Percentiles rank a stretch among this genome's conserved stretches.
phyloP scores from a whole-genome alignment of 2,797 vertebrate species.

The Pipistrellus kuhlii region DNA sequence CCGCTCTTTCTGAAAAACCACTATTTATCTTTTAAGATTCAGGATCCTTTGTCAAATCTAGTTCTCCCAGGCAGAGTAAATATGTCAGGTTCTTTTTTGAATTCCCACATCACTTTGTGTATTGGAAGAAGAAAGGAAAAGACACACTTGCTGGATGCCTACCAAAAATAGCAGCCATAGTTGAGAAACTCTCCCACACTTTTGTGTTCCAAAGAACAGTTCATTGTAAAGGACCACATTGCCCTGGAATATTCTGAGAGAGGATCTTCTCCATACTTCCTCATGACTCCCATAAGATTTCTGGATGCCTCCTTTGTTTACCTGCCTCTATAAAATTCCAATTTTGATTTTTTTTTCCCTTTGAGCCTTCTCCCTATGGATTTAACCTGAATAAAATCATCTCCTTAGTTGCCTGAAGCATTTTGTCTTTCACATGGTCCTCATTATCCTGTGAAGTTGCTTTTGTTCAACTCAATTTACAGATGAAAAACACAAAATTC shows the following conservation, averaged over 20 bases:
- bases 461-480: conserved; percentile 33
- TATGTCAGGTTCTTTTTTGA: neutral
- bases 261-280: neutral
- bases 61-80: neutral
- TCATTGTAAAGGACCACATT: conserved; percentile 5
- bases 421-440: neutral
- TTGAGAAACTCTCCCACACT: neutral
- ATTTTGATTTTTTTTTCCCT: neutral
- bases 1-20: conserved; percentile 7
- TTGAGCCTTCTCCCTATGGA: neutral
- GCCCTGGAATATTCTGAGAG: conserved; percentile 4
- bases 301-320: neutral
- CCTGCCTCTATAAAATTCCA: neutral
- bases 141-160: neutral
- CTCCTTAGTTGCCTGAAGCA: neutral
- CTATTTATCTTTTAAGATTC: conserved; percentile 25
- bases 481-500: conserved; percentile 5
- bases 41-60: conserved; percentile 48
- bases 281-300: neutral
- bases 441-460: conserved; percentile 30
- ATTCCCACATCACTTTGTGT: neutral
- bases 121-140: neutral
- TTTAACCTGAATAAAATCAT: conserved; percentile 48
- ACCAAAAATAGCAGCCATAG: neutral
- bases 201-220: neutral